Evolutionary conservation across 2,113 vertebrate species (phyloP), one percentile per base, ranked within the genome.

Genomic region (Istiophorus platypterus): DNA sequence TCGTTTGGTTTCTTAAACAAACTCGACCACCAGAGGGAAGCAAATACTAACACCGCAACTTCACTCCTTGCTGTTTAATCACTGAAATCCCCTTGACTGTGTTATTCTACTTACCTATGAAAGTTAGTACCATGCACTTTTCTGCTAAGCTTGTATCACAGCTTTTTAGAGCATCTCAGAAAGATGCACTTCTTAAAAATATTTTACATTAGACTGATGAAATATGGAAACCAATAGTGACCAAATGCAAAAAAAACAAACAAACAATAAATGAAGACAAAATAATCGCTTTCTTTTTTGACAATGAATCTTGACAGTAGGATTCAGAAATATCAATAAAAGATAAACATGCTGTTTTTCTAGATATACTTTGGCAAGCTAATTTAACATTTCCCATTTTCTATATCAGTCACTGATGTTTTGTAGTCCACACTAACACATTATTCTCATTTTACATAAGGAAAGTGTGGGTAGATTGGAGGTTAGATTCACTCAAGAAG

Each of bases 11-110:
- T 34, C n/a, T 34, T 76, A 7, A 15, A n/a, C 11, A 1, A 5
- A 56, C 5, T 70, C 20, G 6, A 20, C 89, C 90, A 90, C 71
- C 56, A 83, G 89, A 42, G 59, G 88, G 86, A 73, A 75, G 80
- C 85, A 88, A n/a, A 91, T 11, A n/a, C 39, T 10, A 20, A 56
- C 29, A 42, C 1, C 20, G 24, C 15, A 5, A 2, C 20, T 52
- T 31, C 0, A 59, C 27, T 39, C 5, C 20, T 24, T 26, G 52
- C 49, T 51, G 7, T 22, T 51, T 7, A 0, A 8, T 7, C 22
- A 54, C 9, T n/a, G 10, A 24, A 56, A 56, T 56, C 22, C 2
- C 49, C 22, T 22, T 7, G 22, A 22, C 49, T 51, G 8, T 18
- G 18, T 51, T 51, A 9, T 51, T 51, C 5, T 51, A 9, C 22